Conservation (phyloP, 1,140 invertebrate species). For the Drosophila nannoptera region DNA sequence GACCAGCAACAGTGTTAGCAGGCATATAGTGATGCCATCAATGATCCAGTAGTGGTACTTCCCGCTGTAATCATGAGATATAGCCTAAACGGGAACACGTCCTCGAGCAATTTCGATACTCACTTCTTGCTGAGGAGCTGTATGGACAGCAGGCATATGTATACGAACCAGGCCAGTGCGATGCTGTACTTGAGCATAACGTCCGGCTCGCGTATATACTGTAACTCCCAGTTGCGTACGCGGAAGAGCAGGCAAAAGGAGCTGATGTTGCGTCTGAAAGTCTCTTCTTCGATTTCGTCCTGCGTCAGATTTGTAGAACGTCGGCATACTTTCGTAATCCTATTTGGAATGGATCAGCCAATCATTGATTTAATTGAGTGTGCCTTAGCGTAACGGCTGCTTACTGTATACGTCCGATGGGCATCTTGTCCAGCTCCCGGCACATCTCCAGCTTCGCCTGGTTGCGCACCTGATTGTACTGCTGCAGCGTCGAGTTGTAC, state of each 20-base stretch:
- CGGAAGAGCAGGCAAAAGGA: conserved; percentile 72
- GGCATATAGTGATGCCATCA: conserved; percentile 57
- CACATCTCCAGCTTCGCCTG: conserved; percentile 79
- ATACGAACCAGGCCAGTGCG: conserved; percentile 60
- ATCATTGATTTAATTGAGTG: background rate
- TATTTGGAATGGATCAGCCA: background rate
- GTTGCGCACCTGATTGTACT: conserved; percentile 78
- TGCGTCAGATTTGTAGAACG: conserved; percentile 66
- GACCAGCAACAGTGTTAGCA: conserved; percentile 74
- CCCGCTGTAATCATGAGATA: conserved; percentile 17
- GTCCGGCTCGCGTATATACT: conserved; percentile 71
- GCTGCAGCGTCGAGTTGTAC: conserved; percentile 76
- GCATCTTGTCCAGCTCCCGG: conserved; percentile 78
- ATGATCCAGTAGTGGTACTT: conserved; percentile 61
- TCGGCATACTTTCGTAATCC: conserved; percentile 61
- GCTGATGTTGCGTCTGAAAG: conserved; percentile 74
- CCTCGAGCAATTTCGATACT: conserved; percentile 1
- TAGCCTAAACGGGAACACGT: background rate
- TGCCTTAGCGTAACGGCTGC: rapidly evolving
- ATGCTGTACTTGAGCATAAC: conserved; percentile 78
- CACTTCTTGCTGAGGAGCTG: conserved; percentile 70
- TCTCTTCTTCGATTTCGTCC: conserved; percentile 74
- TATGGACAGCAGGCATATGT: conserved; percentile 64
- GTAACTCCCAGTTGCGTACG: conserved; percentile 71
- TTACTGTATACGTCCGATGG: conserved; percentile 78